phyloP scores from a whole-genome alignment of 2,113 vertebrate species.

The Vidua macroura region DNA sequence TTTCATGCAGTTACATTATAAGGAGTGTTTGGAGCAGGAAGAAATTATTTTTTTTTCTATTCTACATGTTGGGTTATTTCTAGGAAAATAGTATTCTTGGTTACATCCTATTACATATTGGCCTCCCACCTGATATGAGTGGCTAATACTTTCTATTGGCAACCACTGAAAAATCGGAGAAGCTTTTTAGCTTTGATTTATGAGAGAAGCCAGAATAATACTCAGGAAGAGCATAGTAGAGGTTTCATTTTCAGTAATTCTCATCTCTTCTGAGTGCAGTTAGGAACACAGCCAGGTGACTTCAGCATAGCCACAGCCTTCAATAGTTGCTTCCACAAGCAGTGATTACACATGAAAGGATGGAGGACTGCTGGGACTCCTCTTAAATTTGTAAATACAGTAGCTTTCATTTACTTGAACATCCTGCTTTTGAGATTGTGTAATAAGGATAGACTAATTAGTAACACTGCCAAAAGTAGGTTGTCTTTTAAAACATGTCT shows the following conservation, averaged over 20 bases:
- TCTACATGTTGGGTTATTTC: background rate
- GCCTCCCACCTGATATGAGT: background rate
- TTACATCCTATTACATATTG: background rate
- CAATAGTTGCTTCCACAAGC: background rate
- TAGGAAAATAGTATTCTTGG: background rate
- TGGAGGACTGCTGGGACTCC: background rate
- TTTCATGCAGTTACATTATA: background rate
- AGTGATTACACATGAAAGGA: background rate
- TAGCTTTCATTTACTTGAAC: background rate
- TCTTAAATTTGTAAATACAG: background rate
- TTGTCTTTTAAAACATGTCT: background rate
- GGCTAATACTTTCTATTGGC: background rate
- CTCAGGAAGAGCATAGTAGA: background rate
- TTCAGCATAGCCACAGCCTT: background rate
- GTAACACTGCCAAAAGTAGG: background rate
- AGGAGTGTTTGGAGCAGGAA: background rate
- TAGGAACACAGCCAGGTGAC: background rate
- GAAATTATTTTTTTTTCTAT: background rate
- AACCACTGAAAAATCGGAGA: background rate
- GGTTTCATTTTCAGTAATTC: background rate
- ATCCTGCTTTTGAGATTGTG: background rate
- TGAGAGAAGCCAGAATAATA: background rate
- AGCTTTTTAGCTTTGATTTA: background rate
- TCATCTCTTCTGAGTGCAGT: background rate
- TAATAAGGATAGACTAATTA: background rate